Evolutionary conservation across 53 echinoderm and acorn worm genomes (phyloP), one percentile per base, ranked within the genome.

Genomic region (Apostichopus leukothele): DNA sequence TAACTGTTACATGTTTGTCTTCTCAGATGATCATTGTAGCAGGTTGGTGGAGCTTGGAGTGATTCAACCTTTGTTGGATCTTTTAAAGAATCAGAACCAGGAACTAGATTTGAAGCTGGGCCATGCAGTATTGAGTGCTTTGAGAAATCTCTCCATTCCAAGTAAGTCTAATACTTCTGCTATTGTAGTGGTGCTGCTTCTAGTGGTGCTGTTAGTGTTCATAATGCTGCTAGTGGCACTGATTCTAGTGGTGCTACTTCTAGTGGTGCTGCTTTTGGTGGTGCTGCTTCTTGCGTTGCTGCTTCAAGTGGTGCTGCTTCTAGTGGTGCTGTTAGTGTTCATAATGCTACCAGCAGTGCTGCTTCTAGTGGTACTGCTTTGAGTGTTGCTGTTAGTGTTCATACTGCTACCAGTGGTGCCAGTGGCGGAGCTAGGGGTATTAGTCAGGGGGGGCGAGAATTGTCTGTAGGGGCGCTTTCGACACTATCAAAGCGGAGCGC

Each of bases 91-190:
- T 23, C 91, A 93, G 50, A 91, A 86, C 16, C 89, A 90, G 7
- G 90, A 95, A n/a, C 83, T 96, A 23, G 95, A 95, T 52, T 93
- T 94, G 57, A 92, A 93, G 52, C 91, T 96, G 11, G 93, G 93
- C 6, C 96, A 96, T 79, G 95, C 95, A 14, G 95, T 95, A 10
- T 91, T 98, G 39, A 98, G 98, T 86, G 95, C 98, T 11, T 91
- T 98, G n/a, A 95, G 95, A 84, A 98, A 98, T 79, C 92, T 98
- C 60, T 94, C 98, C 75, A 95, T 98, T 89, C 94, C 98, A 89
- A 94, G 97, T 97, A 90, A 91, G 98, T 27, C 11, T 85, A 7
- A 57, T 57, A 7, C 57, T 57, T 1, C 27, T 27, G 27, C 1
- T 27, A 27, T 27, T 27, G 27, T 27, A 27, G 27, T 27, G 27